Conservation (phyloP, 1,140 invertebrate species). For the Bacillus rossius region DNA sequence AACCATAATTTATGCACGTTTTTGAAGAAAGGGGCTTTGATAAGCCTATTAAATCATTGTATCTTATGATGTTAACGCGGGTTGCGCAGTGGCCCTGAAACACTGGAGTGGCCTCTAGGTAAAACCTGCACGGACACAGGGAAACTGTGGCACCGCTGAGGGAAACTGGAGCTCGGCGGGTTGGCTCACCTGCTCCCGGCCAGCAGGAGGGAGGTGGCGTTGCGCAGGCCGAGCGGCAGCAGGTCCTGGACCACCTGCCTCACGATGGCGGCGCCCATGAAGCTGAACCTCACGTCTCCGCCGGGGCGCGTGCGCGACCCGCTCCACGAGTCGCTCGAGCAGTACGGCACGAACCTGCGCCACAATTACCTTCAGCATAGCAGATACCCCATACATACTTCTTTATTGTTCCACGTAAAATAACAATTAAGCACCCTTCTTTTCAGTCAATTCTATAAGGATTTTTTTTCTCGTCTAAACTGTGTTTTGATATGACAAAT, state of each 20-base stretch:
- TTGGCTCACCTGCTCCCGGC: conserved; percentile 63
- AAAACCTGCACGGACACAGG: neutral
- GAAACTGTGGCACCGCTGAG: too few species aligned
- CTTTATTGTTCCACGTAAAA: neutral
- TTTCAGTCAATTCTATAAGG: neutral
- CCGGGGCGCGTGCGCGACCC: conserved; percentile 52
- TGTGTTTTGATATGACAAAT: neutral
- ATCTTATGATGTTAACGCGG: too few species aligned
- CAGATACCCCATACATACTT: neutral
- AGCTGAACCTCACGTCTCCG: conserved; percentile 60
- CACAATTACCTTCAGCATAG: conserved; percentile 17
- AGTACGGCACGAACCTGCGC: conserved; percentile 79
- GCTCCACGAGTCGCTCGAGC: conserved; percentile 91
- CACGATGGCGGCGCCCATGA: conserved; percentile 82
- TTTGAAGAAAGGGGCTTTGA: too few species aligned
- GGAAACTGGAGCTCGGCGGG: too few species aligned
- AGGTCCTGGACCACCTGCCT: conserved; percentile 69
- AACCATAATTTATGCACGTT: too few species aligned
- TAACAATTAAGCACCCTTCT: neutral
- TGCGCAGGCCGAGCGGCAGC: conserved; percentile 54
- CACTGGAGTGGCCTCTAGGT: too few species aligned
- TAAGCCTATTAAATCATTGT: neutral
- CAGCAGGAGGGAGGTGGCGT: conserved; percentile 57
- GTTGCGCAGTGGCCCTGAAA: too few species aligned
- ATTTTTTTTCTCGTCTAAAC: neutral